Base-by-base conservation (phyloP, 2,797 vertebrate genomes). In the Typhlichthys eigenmanni region DNA sequence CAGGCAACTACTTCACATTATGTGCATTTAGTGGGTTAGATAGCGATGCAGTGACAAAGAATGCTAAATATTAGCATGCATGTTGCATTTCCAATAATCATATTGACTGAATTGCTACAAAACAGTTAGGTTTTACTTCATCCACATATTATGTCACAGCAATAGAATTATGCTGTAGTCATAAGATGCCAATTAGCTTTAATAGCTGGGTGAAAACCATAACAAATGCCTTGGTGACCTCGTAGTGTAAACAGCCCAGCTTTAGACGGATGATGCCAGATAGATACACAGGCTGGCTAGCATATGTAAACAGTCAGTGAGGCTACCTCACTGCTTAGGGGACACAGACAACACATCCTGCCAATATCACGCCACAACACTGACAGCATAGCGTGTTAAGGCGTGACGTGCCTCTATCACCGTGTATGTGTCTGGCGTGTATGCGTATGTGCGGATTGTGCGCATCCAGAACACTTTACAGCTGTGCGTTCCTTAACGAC, bases 231-330 rank as follows among this genome's bases (percentile, higher is more conserved):
- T 64, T 55, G 82, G 62, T 85, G 83, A 89, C 88, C 65, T 46
- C 62, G 69, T 29, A 29, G 24, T 29, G 24, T 77, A 77, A 60
- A 61, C 53, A 59, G 62, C 72, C 58, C 60, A 60, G 65, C 9
- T 29, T 55, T 55, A 64, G 72, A 79, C 76, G 85, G 84, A 64
- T 70, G 64, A 75, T 82, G 69, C 60, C 82, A 72, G 47, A 13
- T 63, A 64, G 24, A 29, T 66, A 45, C 16, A 13, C 8, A 55
- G 81, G 82, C 49, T 62, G 86, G 77, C 82, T 89, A 91, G 87
- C 88, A 81, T 75, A 72, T 73, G 84, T 86, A 85, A 87, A 93
- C 75, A 91, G 76, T 91, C 87, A 69, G 71, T 85, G 79, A 81
- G 64, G 86, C 81, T 82, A 80, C 72, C 83, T 79, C 74, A 75